Conservation (phyloP, 2,888 invertebrate species). For the Morinoia aosen region DNA sequence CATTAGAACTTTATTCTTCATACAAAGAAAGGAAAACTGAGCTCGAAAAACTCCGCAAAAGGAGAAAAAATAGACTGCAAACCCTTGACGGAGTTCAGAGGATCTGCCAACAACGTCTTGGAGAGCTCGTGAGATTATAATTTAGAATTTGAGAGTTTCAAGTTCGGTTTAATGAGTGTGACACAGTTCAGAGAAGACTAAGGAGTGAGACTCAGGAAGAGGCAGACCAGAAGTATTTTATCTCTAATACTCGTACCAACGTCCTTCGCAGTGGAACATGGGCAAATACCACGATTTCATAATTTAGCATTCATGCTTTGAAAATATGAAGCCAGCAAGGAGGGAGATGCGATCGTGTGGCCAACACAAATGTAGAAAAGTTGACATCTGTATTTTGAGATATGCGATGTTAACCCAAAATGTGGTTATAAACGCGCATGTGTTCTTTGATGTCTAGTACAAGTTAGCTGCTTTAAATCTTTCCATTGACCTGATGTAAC, state of each 20-base stretch:
- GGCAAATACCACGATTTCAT: no score
- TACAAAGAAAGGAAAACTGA: slow-evolving; percentile 22
- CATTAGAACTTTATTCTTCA: slow-evolving; percentile 51
- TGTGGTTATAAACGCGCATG: no score
- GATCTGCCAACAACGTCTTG: background rate
- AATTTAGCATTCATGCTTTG: no score
- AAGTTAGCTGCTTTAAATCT: no score
- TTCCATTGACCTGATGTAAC: no score
- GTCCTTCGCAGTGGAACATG: no score
- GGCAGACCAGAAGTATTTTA: background rate
- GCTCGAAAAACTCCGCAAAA: background rate
- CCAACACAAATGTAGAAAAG: no score
- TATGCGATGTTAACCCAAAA: no score
- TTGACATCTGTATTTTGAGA: no score
- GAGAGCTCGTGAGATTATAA: background rate
- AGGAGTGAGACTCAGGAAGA: background rate
- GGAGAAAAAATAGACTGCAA: background rate
- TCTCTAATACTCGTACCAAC: background rate
- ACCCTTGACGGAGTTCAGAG: background rate
- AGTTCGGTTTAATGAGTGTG: background rate
- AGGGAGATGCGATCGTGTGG: no score
- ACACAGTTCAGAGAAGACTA: background rate
- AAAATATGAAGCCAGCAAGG: no score
- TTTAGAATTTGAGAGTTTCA: background rate
- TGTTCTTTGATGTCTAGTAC: no score